These are phyloP conservation scores for Onychostruthus taczanowskii DNA, from an alignment of 2,113 vertebrate genomes.

Conservation along the genomic window DNA sequence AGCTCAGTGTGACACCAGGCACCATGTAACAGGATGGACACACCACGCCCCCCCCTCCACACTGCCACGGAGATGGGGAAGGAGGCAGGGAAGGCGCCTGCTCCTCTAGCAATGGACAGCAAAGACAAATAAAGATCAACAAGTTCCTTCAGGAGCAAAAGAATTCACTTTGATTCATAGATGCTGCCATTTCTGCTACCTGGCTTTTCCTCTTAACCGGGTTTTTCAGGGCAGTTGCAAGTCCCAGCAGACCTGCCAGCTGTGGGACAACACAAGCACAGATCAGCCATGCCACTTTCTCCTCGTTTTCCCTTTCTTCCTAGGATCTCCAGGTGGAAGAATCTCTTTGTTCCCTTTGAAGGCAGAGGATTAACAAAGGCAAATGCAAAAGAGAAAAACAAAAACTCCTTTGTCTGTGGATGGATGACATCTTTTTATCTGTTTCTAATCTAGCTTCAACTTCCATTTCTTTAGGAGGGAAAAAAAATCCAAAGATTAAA, in stretches of 20 bases:
- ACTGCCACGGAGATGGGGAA: fast-evolving
- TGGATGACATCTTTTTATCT: constrained; percentile 44
- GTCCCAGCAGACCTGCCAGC: background rate
- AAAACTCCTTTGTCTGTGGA: constrained; percentile 31
- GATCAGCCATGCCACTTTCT: background rate
- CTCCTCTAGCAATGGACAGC: background rate
- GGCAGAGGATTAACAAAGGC: constrained; percentile 34
- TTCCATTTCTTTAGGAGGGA: constrained; percentile 27
- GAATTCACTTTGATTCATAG: background rate
- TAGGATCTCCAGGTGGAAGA: background rate
- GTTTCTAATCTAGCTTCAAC: constrained; percentile 45
- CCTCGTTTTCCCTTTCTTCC: background rate
- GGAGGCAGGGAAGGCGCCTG: background rate
- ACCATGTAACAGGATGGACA: background rate
- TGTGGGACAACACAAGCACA: background rate
- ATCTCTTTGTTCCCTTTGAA: constrained; percentile 33
- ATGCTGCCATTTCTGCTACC: background rate
- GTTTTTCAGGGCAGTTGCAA: background rate
- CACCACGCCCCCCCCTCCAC: background rate
- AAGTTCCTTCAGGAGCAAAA: background rate
- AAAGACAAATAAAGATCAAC: background rate
- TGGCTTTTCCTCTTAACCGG: background rate
- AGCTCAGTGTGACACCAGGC: background rate
- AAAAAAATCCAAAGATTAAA: constrained; percentile 23
- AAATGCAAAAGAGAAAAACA: constrained; percentile 22